These are phyloP conservation scores for Myopa testacea DNA, from an alignment of 2,888 invertebrate species.

Conservation along the genomic window DNA sequence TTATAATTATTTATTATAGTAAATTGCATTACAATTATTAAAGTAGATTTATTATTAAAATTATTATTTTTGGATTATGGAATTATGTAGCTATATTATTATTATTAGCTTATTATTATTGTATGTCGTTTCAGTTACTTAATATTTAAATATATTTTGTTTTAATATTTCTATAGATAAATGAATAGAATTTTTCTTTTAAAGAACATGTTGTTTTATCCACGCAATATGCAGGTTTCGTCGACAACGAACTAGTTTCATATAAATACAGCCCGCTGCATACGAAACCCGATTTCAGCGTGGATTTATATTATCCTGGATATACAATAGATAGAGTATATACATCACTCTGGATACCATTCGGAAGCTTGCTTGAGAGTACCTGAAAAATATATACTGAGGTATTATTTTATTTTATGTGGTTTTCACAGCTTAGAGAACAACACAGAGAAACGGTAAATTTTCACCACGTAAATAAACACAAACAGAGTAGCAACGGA, in stretches of 20 bases:
- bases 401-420: conserved; percentile 7
- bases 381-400: neutral
- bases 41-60: too few relatives aligned
- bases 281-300: conserved; percentile 89
- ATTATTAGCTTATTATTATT: too few relatives aligned
- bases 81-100: too few relatives aligned
- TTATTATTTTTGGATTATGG: too few relatives aligned
- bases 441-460: conserved; percentile 22
- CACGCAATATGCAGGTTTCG: conserved; percentile 94
- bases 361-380: neutral
- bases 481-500: neutral
- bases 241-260: conserved; percentile 90
- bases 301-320: conserved; percentile 61
- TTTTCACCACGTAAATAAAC: conserved; percentile 34
- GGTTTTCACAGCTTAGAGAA: conserved; percentile 18
- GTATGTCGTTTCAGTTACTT: too few relatives aligned
- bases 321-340: neutral
- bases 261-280: conserved; percentile 79
- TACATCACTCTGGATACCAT: neutral
- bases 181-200: too few relatives aligned
- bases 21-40: too few relatives aligned
- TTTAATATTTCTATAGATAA: too few relatives aligned
- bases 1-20: too few relatives aligned
- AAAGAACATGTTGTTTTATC: conserved; percentile 55
- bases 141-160: too few relatives aligned